Percentiles rank a stretch among this genome's conserved stretches.
phyloP scores from a whole-genome alignment of 2,888 invertebrate species.

The Drosophila borborema region DNA sequence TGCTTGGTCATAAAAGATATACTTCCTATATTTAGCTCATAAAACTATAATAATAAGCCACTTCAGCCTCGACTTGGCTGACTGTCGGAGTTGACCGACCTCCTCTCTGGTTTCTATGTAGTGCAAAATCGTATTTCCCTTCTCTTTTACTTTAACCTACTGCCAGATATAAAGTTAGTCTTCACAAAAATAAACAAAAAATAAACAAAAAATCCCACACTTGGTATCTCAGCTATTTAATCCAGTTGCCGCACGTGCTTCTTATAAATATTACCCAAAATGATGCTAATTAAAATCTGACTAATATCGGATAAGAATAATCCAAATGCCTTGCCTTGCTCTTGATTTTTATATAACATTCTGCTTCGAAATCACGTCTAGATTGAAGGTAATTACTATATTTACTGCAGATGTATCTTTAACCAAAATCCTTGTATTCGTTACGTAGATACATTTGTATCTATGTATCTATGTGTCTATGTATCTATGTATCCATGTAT shows the following conservation, averaged over 20 bases:
- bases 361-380: constrained; percentile 20
- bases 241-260: constrained; percentile 23
- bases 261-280: constrained; percentile 10
- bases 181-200: background rate
- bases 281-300: constrained; percentile 13
- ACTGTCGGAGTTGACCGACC: constrained; percentile 20
- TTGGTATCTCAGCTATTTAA: background rate
- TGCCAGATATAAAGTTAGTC: background rate
- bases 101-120: background rate
- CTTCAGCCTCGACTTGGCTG: constrained; percentile 8
- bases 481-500: constrained; percentile 1
- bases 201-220: background rate
- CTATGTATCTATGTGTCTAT: background rate
- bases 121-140: background rate
- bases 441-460: background rate
- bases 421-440: background rate
- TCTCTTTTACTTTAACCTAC: constrained; percentile 12
- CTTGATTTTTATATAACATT: constrained; percentile 5
- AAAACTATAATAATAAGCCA: constrained; percentile 6
- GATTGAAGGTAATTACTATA: constrained; percentile 20
- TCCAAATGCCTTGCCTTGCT: background rate
- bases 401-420: background rate
- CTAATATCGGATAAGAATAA: constrained; percentile 13
- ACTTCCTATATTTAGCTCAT: constrained; percentile 32
- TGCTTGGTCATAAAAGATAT: constrained; percentile 12